Base-by-base conservation (phyloP, 1,140 invertebrate species). In the Dolichoris vasculosae region DNA sequence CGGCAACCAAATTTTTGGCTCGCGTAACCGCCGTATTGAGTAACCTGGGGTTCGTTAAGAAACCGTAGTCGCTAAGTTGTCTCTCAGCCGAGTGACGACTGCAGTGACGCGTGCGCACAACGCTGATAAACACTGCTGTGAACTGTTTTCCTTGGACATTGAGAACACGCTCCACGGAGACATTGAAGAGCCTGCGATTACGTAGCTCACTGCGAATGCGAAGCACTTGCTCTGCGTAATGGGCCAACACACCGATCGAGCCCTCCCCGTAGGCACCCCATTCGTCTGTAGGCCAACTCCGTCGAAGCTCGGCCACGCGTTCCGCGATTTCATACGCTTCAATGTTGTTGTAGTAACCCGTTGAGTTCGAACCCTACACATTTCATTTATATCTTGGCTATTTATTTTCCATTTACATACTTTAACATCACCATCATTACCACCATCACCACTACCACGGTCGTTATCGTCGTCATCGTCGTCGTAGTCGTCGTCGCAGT, bases 81-180 rank as follows among this genome's bases (percentile, higher is more conserved):
- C 91, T 93, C 30, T 91, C 87, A 20, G 91, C 91, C 13, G 90
- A 90, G 2, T 93, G 90, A 78, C 90, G 90, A 92, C 93, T 91
- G 93, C 96, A 97, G 2, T 96, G 97, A 80, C 96, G 92, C 0
- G 97, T 98, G 9, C 97, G 93, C 0, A 98, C 97, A 0, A 97
- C 97, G 35, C 96, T 97, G 59, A 98, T 93, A 87, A 98, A 96
- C 46, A 98, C 96, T 0, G 96, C 97, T 17, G 97, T 94, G 89
- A 98, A 98, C 91, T 98, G 97, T 91, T 98, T 98, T 91, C 97
- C 97, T 93, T 98, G 97, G 0, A 98, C 97, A 93, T 98, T 98
- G 0, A 97, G 93, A 17, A 98, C 97, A 85, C 97, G 93, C 90
- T 98, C 97, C 1, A 98, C 97, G 11, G 96, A 97, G 48, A 98